phyloP scores from a whole-genome alignment of 1,140 invertebrate genomes.

The Lucilia sericata region DNA sequence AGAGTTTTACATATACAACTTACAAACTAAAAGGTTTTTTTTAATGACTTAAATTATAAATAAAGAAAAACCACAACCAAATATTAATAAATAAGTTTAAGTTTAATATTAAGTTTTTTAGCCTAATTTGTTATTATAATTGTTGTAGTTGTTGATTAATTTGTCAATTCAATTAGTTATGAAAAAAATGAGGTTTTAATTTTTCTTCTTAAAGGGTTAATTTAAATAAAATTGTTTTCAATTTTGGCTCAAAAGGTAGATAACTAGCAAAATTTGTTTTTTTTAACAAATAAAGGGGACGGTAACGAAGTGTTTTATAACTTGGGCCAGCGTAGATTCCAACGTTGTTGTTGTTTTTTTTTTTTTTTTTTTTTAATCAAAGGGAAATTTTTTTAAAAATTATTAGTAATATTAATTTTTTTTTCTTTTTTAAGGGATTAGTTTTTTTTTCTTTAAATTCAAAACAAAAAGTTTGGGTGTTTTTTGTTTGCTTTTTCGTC shows the following conservation, averaged over 20 bases:
- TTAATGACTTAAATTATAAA: constrained; percentile 20
- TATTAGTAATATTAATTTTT: neutral
- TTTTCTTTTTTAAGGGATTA: neutral
- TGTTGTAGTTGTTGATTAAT: neutral
- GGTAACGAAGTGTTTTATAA: neutral
- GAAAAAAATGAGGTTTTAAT: neutral
- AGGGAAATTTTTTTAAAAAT: neutral
- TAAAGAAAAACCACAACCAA: constrained; percentile 31
- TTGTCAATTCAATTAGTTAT: neutral
- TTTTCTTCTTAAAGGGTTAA: constrained; percentile 10
- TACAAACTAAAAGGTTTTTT: constrained; percentile 5
- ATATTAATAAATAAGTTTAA: neutral
- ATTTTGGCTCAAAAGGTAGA: neutral
- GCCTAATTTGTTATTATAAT: neutral
- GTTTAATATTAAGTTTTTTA: constrained; percentile 23
- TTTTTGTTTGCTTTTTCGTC: constrained; percentile 29
- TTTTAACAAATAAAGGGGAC: neutral
- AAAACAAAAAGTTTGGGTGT: neutral
- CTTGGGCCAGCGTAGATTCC: constrained; percentile 2
- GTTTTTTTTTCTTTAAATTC: neutral
- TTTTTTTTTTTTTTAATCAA: constrained; percentile 47
- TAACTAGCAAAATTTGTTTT: neutral
- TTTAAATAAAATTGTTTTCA: neutral
- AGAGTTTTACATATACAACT: constrained; percentile 35
- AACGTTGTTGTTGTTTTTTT: neutral